These are phyloP conservation scores for Trissolcus japonicus DNA, from an alignment of 2,888 invertebrate genomes.

Conservation along the genomic window DNA sequence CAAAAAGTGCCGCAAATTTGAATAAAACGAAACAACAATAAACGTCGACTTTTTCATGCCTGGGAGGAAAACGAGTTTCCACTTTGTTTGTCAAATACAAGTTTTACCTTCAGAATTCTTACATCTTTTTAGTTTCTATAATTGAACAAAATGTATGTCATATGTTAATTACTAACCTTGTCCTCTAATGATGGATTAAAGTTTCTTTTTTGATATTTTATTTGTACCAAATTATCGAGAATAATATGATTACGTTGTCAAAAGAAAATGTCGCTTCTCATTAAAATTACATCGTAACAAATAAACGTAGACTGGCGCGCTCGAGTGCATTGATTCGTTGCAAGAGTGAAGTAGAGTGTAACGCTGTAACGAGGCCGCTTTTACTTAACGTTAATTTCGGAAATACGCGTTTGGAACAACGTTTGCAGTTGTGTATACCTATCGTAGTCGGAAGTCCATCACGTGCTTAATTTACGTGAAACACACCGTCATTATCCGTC, in stretches of 20 bases:
- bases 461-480: slow-evolving; percentile 45
- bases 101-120: too few relatives aligned
- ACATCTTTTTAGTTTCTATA: too few relatives aligned
- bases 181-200: too few relatives aligned
- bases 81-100: too few relatives aligned
- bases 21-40: too few relatives aligned
- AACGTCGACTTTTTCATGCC: too few relatives aligned
- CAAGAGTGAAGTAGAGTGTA: slow-evolving; percentile 35
- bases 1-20: too few relatives aligned
- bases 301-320: slow-evolving; percentile 16
- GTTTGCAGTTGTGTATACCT: slow-evolving; percentile 32
- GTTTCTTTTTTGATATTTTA: too few relatives aligned
- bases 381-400: slow-evolving; percentile 46
- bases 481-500: slow-evolving; percentile 48
- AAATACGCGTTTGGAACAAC: slow-evolving; percentile 37
- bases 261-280: slow-evolving; percentile 17
- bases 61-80: too few relatives aligned
- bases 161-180: too few relatives aligned
- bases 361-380: slow-evolving; percentile 42
- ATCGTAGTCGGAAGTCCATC: slow-evolving; percentile 48
- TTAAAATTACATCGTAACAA: slow-evolving; percentile 27
- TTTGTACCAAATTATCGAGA: too few relatives aligned
- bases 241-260: slow-evolving; percentile 3
- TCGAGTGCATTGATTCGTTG: slow-evolving; percentile 25
- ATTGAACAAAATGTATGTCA: too few relatives aligned